Percentiles rank a stretch among this genome's conserved stretches.
Evolutionary conservation across 2,113 vertebrate species (phyloP).

Genomic region (Thalassarche chlororhynchos): DNA sequence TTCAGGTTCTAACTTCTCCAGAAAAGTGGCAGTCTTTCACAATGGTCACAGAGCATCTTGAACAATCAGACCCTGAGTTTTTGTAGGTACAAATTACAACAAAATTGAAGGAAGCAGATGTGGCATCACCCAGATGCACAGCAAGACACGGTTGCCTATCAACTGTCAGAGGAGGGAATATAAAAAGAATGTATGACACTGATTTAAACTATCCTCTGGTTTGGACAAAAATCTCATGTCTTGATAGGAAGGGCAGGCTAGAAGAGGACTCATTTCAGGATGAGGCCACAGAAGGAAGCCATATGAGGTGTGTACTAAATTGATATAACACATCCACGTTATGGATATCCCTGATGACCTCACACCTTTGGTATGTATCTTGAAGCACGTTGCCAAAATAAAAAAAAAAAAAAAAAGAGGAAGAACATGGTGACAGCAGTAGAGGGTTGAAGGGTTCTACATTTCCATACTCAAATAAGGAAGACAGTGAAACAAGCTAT

Average conservation of each 20-base stretch:
- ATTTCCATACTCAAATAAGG: background rate
- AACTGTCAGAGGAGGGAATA: background rate
- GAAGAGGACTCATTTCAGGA: background rate
- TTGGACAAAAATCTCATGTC: background rate
- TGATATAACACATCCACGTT: background rate
- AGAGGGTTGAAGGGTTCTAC: background rate
- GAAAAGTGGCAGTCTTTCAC: background rate
- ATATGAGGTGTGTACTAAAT: background rate
- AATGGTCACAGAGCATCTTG: background rate
- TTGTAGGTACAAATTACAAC: background rate
- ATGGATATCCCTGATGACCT: background rate
- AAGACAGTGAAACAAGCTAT: background rate
- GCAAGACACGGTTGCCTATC: background rate
- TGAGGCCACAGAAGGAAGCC: background rate
- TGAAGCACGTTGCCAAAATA: background rate
- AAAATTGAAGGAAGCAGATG: background rate
- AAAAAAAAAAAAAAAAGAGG: too few relatives aligned
- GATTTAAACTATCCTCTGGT: background rate
- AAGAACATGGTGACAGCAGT: background rate
- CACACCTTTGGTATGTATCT: background rate
- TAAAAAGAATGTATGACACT: background rate
- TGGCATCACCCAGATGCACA: background rate
- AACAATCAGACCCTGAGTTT: background rate
- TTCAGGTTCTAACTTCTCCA: background rate
- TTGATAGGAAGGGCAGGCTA: background rate